Percentiles rank a stretch among this genome's conserved stretches.
These are phyloP conservation scores for Zaprionus gabonicus DNA, from an alignment of 1,140 invertebrate genomes.

Conservation along the genomic window DNA sequence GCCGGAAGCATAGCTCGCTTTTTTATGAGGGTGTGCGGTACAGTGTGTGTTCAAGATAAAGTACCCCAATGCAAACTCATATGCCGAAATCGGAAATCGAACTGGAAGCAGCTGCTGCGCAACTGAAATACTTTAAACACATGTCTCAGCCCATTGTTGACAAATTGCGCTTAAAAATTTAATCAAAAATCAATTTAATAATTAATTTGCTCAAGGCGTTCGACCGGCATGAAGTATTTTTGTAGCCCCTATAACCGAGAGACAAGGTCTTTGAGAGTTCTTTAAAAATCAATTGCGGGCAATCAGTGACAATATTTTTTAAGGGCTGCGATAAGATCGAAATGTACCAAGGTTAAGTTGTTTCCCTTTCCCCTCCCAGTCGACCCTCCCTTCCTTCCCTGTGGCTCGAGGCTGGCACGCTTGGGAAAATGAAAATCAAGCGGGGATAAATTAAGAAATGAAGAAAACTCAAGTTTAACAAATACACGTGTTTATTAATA, in stretches of 20 bases:
- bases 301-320: constrained; percentile 55
- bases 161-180: constrained; percentile 58
- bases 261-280: constrained; percentile 16
- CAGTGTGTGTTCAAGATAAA: constrained; percentile 7
- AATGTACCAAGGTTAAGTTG: constrained; percentile 14
- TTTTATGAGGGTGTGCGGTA: constrained; percentile 68
- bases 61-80: constrained; percentile 10
- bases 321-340: constrained; percentile 60
- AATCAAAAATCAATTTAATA: constrained; percentile 73
- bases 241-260: constrained; percentile 51
- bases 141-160: constrained; percentile 61
- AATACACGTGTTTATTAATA: constrained; percentile 70
- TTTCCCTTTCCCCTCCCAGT: neutral
- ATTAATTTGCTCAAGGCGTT: constrained; percentile 63
- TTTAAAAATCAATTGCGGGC: constrained; percentile 48
- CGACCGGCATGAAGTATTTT: constrained; percentile 63
- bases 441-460: constrained; percentile 31
- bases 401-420: constrained; percentile 53
- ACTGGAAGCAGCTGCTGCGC: constrained; percentile 9
- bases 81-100: neutral
- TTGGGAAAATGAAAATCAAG: constrained; percentile 39
- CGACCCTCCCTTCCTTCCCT: neutral
- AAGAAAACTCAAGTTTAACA: constrained; percentile 59
- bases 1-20: constrained; percentile 65
- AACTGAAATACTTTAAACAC: constrained; percentile 2